Base-by-base conservation (phyloP, 2,888 invertebrate species). In the Vandiemenella viatica region DNA sequence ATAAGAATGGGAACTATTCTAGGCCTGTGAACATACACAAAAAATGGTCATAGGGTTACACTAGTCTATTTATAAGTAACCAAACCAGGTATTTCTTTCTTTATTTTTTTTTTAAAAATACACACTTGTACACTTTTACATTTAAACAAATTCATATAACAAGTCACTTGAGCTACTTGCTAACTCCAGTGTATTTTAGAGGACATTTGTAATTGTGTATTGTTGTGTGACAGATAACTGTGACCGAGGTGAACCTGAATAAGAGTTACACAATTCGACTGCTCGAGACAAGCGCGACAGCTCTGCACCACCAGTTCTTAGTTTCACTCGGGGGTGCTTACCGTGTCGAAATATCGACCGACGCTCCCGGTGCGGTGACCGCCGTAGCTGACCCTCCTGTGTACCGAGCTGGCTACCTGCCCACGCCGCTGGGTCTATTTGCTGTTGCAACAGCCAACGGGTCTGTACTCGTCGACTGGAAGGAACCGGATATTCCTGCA, bases 381-480 rank as follows among this genome's bases (percentile, higher is more conserved):
- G 70, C 76, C 0, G 67, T 67, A 22, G 64, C 65, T 13, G 68
- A 73, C 3, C 62, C 65, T 2, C 73, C 71, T 13, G 66, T 75
- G 1, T 57, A 69, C 19, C 73, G 73, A 47, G 55, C 60, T 17
- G 79, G 79, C 5, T 63, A 67, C 6, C 66, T 86, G 47, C 68
- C 74, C 37, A 67, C 79, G 5, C 86, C 85, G 1, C 70, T 72
- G 56, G 78, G 77, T 57, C 66, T 85, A 18, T 69, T 71, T 40
- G 77, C 79, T 18, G 67, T 74, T 58, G 67, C 73, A 15, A 69
- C 76, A 51, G 68, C 69, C 17, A 76, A 76, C 63, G 79, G 79
- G 4, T 77, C 75, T 58, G 75, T 76, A 59, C 66, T 79, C 55
- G 68, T 85, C 23, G 73, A 71, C 60, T 86, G 86, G 85, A 68